phyloP scores from a whole-genome alignment of 2,888 invertebrate species.

The Diplolepis rosae region DNA sequence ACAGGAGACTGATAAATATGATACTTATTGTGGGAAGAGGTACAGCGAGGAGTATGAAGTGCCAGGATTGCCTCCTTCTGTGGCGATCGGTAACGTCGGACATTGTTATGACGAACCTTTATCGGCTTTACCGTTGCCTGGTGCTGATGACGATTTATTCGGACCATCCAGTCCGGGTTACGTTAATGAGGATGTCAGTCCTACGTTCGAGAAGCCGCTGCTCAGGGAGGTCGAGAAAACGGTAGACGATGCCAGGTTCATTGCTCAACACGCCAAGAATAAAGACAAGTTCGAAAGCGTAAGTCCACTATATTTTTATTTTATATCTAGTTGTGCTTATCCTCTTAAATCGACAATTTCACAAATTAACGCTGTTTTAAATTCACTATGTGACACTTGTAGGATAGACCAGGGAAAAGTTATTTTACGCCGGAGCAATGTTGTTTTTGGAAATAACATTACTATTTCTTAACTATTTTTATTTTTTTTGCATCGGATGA shows the following conservation, averaged over 20 bases:
- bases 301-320: slow-evolving; percentile 79
- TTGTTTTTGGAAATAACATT: too few species aligned
- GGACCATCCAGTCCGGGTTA: slow-evolving; percentile 81
- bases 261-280: slow-evolving; percentile 96
- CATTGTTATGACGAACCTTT: slow-evolving; percentile 79
- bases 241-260: slow-evolving; percentile 93
- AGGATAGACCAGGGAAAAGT: too few species aligned
- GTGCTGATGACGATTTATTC: slow-evolving; percentile 89
- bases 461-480: too few species aligned
- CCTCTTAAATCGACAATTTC: too few species aligned
- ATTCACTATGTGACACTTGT: too few species aligned
- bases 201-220: slow-evolving; percentile 87
- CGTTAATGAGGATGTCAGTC: slow-evolving; percentile 80
- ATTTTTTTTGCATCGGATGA: too few species aligned
- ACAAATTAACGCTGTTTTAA: too few species aligned
- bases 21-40: slow-evolving; percentile 78
- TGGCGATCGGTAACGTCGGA: slow-evolving; percentile 76
- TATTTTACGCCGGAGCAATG: too few species aligned
- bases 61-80: slow-evolving; percentile 75
- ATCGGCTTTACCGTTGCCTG: slow-evolving; percentile 82
- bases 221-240: slow-evolving; percentile 93
- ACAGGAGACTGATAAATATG: slow-evolving; percentile 81
- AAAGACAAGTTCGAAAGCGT: slow-evolving; percentile 96
- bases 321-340: too few species aligned
- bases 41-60: slow-evolving; percentile 84